Conservation (phyloP, 2,888 invertebrate species). For the Notodonta ziczac region DNA sequence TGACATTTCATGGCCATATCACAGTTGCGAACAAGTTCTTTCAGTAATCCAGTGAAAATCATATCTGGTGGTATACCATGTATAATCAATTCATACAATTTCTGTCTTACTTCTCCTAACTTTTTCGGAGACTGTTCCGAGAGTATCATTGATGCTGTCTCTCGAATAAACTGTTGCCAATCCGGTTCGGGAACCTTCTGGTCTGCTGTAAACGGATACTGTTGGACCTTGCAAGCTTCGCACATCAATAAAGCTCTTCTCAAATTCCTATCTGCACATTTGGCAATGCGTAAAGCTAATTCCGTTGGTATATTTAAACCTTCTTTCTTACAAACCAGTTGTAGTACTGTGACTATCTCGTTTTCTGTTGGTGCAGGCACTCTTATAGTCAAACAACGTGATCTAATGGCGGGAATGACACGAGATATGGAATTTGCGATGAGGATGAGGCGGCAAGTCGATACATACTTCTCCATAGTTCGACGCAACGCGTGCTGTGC, state of each 20-base stretch:
- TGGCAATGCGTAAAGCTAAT: constrained; percentile 90
- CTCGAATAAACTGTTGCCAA: constrained; percentile 95
- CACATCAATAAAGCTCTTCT: constrained; percentile 96
- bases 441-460: constrained; percentile 96
- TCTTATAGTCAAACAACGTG: constrained; percentile 96
- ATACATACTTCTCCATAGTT: constrained; percentile 99
- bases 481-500: constrained; percentile 99
- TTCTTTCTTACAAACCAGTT: constrained; percentile 92
- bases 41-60: constrained; percentile 94
- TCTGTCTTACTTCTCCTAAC: constrained; percentile 92
- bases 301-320: constrained; percentile 90
- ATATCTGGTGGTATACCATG: constrained; percentile 97
- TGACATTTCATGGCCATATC: constrained; percentile 95
- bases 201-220: constrained; percentile 92
- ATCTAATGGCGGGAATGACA: constrained; percentile 98
- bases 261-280: constrained; percentile 93
- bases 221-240: constrained; percentile 96
- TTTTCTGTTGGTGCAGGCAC: constrained; percentile 93
- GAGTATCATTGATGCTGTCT: constrained; percentile 94
- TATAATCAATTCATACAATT: constrained; percentile 96
- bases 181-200: constrained; percentile 95
- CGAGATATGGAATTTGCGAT: constrained; percentile 97
- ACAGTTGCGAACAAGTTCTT: constrained; percentile 94
- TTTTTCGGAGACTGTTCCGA: constrained; percentile 94
- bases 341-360: constrained; percentile 89